A percentile compares a stretch with the other conserved stretches of the same genome.
Conservation (phyloP, 2,113 vertebrate species). For the Phalacrocorax carbo region DNA sequence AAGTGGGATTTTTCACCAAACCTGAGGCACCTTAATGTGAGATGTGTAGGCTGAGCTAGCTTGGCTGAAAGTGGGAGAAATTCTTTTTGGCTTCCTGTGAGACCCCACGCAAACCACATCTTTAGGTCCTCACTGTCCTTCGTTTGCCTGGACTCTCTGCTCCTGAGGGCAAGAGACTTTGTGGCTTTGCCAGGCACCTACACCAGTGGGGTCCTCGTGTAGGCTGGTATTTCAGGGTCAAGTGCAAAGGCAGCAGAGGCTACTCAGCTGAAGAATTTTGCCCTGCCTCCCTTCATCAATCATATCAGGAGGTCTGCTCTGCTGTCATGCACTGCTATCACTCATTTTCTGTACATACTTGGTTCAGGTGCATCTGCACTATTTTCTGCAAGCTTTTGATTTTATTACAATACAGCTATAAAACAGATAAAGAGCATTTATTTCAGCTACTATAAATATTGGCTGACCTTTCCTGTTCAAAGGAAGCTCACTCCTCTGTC, state of each 20-base stretch:
- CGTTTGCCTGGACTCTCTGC: neutral
- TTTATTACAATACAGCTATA: constrained; percentile 31
- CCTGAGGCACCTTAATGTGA: neutral
- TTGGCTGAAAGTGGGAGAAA: neutral
- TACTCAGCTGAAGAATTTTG: neutral
- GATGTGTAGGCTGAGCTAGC: neutral
- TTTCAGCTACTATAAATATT: constrained; percentile 31
- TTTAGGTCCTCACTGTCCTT: neutral
- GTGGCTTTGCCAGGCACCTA: neutral
- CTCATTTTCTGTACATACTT: neutral
- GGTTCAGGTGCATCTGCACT: neutral
- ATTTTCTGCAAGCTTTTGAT: constrained; percentile 23
- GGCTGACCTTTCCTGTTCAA: constrained; percentile 42
- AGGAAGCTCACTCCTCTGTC: constrained; percentile 11
- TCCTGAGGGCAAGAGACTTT: neutral
- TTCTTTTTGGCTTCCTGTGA: neutral
- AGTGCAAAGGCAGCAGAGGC: neutral
- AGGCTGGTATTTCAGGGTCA: neutral
- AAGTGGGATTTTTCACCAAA: neutral
- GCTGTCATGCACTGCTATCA: neutral
- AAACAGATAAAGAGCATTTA: constrained; percentile 36
- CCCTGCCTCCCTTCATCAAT: neutral
- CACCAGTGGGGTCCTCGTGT: fast-evolving
- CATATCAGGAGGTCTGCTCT: neutral
- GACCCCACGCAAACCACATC: neutral